A percentile compares a stretch with the other conserved stretches of the same genome.
phyloP scores from a whole-genome alignment of 2,888 invertebrate genomes.

The Neuroscelio doddi region DNA sequence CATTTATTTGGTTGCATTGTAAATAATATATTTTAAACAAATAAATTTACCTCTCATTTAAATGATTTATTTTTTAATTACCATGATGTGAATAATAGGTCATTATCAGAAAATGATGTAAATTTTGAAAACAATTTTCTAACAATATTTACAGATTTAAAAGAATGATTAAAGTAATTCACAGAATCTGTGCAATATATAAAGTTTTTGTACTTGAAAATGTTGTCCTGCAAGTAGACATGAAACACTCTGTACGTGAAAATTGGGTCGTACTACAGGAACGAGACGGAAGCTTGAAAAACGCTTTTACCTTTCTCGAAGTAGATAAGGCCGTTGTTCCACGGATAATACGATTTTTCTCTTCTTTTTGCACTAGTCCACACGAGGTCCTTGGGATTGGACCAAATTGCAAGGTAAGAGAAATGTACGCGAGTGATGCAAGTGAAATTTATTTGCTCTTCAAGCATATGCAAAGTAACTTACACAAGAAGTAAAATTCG shows the following conservation, averaged over 20 bases:
- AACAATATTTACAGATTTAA: no score
- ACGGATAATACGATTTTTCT: slow-evolving; percentile 52
- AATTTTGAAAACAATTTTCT: no score
- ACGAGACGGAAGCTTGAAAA: slow-evolving; percentile 32
- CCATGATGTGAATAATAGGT: no score
- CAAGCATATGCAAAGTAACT: not conserved
- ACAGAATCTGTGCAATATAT: no score
- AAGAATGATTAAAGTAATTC: no score
- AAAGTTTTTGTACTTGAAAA: slow-evolving; percentile 5
- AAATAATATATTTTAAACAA: no score
- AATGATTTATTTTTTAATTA: no score
- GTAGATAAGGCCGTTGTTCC: slow-evolving; percentile 47
- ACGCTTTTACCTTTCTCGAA: slow-evolving; percentile 29
- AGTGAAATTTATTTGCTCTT: slow-evolving; percentile 20
- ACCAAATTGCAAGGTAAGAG: slow-evolving; percentile 27
- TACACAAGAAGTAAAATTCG: slow-evolving; percentile 14
- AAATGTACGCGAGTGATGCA: slow-evolving; percentile 15
- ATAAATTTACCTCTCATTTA: no score
- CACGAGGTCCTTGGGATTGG: slow-evolving; percentile 22
- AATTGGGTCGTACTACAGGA: slow-evolving; percentile 27
- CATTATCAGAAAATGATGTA: no score
- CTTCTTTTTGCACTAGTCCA: slow-evolving; percentile 24
- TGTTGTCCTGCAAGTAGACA: slow-evolving; percentile 6
- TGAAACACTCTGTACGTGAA: slow-evolving; percentile 25
- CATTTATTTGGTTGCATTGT: no score